Evolutionary conservation across 2,888 invertebrate genomes (phyloP), one percentile per base, ranked within the genome.

Genomic region (Lomographa bimaculata): DNA sequence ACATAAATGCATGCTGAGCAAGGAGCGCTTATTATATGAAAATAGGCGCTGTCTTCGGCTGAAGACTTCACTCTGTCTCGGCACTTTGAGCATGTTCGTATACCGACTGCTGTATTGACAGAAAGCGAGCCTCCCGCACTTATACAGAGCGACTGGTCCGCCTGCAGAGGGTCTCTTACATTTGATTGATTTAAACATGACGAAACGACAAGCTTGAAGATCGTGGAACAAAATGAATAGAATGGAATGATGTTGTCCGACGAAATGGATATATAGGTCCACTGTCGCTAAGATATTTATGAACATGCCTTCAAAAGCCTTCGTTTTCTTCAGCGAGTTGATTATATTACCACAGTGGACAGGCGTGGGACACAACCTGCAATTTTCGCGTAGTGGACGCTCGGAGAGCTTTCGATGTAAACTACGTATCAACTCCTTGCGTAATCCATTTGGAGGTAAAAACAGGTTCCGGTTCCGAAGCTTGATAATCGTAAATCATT

Each of bases 21-120:
- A n/a, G n/a, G n/a, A n/a, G n/a, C n/a, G n/a, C 24, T 21, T 36
- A 36, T 46, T 46, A 45, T 42, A 42, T 45, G 44, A 6, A 6
- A 17, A 17, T 5, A 17, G 17, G 6, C 17, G 5, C 17, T 5
- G 6, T 17, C 17, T 5, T 7, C n/a, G 20, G 7, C 20, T 23
- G 23, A 23, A 20, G 8, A n/a, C n/a, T n/a, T n/a, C n/a, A n/a
- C n/a, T n/a, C n/a, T n/a, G n/a, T n/a, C n/a, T n/a, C n/a, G n/a
- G n/a, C n/a, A n/a, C n/a, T n/a, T n/a, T n/a, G n/a, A n/a, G n/a
- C n/a, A n/a, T n/a, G n/a, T n/a, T n/a, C n/a, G n/a, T n/a, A n/a
- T n/a, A n/a, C n/a, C n/a, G n/a, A n/a, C n/a, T n/a, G n/a, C n/a
- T n/a, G n/a, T n/a, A n/a, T n/a, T n/a, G 26, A 39, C 27, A 32